phyloP scores from a whole-genome alignment of 2,113 vertebrate species.

The Laticauda laticaudata region DNA sequence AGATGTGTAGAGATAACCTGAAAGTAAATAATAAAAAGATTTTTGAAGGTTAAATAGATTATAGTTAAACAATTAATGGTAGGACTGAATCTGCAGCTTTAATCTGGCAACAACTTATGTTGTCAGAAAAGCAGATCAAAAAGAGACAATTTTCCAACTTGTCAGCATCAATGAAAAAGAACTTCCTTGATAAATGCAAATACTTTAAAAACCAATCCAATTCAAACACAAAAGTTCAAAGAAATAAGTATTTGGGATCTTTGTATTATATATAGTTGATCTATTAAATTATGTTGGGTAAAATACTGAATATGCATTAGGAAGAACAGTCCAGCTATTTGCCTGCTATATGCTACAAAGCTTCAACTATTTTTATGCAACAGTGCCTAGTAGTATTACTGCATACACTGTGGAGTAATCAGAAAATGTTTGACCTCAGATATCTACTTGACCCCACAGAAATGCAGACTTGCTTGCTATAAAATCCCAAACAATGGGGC shows the following conservation, averaged over 20 bases:
- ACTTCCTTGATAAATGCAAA: constrained; percentile 73
- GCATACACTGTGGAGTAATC: constrained; percentile 67
- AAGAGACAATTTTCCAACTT: constrained; percentile 37
- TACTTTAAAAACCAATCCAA: constrained; percentile 72
- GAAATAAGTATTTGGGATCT: constrained; percentile 76
- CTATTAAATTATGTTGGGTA: constrained; percentile 77
- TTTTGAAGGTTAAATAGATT: constrained; percentile 40
- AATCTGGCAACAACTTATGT: constrained; percentile 23
- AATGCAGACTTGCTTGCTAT: constrained; percentile 83
- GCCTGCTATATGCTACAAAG: constrained; percentile 56
- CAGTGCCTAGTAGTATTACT: constrained; percentile 60
- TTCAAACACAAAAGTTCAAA: constrained; percentile 80
- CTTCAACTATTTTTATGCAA: constrained; percentile 60
- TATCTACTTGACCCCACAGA: constrained; percentile 90
- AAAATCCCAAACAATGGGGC: constrained; percentile 92
- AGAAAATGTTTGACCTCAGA: constrained; percentile 81
- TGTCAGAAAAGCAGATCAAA: background rate
- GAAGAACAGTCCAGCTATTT: constrained; percentile 65
- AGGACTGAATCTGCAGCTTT: background rate
- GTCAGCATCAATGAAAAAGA: constrained; percentile 64
- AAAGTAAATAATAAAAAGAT: background rate
- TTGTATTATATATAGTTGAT: constrained; percentile 83
- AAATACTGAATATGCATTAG: constrained; percentile 80
- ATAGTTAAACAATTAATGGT: background rate
- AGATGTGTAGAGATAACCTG: constrained; percentile 18